Evolutionary conservation across 2,888 invertebrate species (phyloP).

Genomic region (Protodeltote pygarga): DNA sequence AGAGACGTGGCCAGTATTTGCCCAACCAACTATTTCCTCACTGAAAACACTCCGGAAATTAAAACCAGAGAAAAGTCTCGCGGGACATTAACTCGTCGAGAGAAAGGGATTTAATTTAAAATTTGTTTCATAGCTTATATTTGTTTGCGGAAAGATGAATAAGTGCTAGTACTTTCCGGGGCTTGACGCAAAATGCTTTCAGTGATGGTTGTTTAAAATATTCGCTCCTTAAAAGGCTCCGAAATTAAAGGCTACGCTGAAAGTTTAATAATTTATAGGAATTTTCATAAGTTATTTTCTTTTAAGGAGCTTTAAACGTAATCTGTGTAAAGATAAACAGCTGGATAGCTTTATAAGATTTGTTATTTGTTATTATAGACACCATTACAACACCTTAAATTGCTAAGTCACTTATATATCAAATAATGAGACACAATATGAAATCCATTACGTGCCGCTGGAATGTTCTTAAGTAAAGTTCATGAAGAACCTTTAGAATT

Average conservation of each 20-base stretch:
- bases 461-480: too few relatives aligned
- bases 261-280: slow-evolving; percentile 45
- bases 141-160: slow-evolving; percentile 64
- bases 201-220: slow-evolving; percentile 45
- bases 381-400: too few relatives aligned
- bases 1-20: slow-evolving; percentile 49
- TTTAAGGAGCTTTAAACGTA: neutral
- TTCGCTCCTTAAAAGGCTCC: slow-evolving; percentile 43
- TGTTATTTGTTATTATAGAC: too few relatives aligned
- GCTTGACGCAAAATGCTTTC: slow-evolving; percentile 44
- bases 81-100: slow-evolving; percentile 77
- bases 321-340: too few relatives aligned
- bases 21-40: slow-evolving; percentile 80
- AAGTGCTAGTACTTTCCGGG: slow-evolving; percentile 50
- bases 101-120: slow-evolving; percentile 78
- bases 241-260: slow-evolving; percentile 40
- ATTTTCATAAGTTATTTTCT: slow-evolving; percentile 22
- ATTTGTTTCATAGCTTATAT: slow-evolving; percentile 71
- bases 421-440: too few relatives aligned
- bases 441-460: too few relatives aligned
- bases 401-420: too few relatives aligned
- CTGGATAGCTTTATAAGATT: too few relatives aligned
- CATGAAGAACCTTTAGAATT: too few relatives aligned
- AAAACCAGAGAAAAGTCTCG: slow-evolving; percentile 80
- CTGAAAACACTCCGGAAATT: slow-evolving; percentile 81